Evolutionary conservation across 2,113 vertebrate genomes (phyloP), one percentile per base, ranked within the genome.

Genomic region (Callorhinus ursinus): DNA sequence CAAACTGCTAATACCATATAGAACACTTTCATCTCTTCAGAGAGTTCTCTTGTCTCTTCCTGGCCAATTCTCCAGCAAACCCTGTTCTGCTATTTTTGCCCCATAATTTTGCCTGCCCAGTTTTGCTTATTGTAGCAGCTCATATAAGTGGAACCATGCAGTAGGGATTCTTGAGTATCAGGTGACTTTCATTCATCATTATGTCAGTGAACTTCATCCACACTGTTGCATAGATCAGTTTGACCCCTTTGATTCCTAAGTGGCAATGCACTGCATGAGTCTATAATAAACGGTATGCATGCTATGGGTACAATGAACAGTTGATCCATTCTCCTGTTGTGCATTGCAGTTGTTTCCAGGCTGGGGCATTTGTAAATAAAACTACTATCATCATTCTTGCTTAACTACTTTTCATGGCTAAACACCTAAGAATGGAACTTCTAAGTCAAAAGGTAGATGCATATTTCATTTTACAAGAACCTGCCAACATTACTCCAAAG

Each of bases 241-340:
- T 26, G 7, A 26, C 2, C 46, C 22, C 39, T 18, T 4, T 6
- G 24, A 51, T 2, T 5, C 63, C 13, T 16, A 24, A 24, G 18
- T 8, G 16, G 3, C 0, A 65, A 0, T 6, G 26, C 15, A 53
- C 0, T 5, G 4, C 2, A 10, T 33, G n/a, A 16, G 49, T 1
- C 9, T 3, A 36, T 12, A 18, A 11, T 15, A 13, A 76, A 5
- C 69, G 8, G 5, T 2, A 33, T 0, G 5, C 26, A 5, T 1
- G 0, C 4, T 4, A 2, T 8, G 1, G 28, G 5, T 12, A 49
- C 11, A 4, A 18, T 0, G 10, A 13, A 39, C 5, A 21, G 1
- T 14, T 42, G 8, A 2, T 12, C 22, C 31, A 2, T 14, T 21
- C 12, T 18, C 11, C 28, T 63, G 9, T 22, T 14, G 67, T 2